Percentiles rank a stretch among this genome's conserved stretches.
Evolutionary conservation across 2,797 vertebrate genomes (phyloP).

Genomic region (Enteromius viviparus): DNA sequence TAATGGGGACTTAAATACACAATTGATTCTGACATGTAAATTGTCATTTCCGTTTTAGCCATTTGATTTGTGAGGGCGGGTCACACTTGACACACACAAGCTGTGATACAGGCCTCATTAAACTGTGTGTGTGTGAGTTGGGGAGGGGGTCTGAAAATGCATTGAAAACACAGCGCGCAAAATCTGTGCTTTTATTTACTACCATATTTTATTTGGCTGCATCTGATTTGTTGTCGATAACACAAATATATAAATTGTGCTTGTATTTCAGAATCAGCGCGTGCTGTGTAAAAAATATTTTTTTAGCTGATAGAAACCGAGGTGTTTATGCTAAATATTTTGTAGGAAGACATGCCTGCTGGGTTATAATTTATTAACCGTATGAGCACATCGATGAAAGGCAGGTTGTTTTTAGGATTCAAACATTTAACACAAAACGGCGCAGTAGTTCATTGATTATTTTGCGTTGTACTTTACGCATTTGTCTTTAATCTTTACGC

Average conservation of each 20-base stretch:
- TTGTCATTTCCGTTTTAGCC: conserved; percentile 49
- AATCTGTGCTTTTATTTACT: background rate
- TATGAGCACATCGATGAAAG: background rate
- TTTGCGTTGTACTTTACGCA: background rate
- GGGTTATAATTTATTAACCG: background rate
- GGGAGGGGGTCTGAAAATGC: background rate
- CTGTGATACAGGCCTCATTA: conserved; percentile 38
- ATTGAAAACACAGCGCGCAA: background rate
- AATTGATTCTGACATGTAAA: conserved; percentile 56
- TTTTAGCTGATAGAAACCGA: background rate
- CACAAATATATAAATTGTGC: background rate
- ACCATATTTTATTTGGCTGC: background rate
- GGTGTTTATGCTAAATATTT: background rate
- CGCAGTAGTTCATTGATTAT: background rate
- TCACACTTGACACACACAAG: conserved; percentile 48
- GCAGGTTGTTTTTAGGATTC: background rate
- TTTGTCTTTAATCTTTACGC: conserved; percentile 1
- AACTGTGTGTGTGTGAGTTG: conserved; percentile 57
- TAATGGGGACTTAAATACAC: conserved; percentile 29
- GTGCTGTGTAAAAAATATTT: background rate
- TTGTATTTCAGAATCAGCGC: background rate
- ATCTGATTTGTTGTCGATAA: background rate
- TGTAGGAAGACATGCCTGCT: background rate
- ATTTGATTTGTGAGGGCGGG: conserved; percentile 43
- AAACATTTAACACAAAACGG: background rate